Conservation (phyloP, 2,888 invertebrate species). For the Synergus japonicus region DNA sequence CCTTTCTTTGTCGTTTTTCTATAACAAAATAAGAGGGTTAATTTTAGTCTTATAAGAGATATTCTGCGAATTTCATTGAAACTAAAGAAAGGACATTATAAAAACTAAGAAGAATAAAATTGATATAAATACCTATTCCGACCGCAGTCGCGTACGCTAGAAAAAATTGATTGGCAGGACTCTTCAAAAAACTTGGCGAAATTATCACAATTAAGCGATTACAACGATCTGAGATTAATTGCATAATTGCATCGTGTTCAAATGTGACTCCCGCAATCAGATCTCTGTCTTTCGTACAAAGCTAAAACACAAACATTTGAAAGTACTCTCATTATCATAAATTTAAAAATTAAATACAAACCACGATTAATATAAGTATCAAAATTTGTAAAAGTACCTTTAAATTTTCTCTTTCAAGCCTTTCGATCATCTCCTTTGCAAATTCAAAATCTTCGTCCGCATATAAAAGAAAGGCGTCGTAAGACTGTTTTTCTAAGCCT, state of each 20-base stretch:
- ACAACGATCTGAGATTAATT: constrained; percentile 87
- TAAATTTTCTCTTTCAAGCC: constrained; percentile 82
- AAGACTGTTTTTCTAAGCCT: constrained; percentile 81
- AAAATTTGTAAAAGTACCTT: constrained; percentile 78
- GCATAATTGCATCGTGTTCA: constrained; percentile 85
- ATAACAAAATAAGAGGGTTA: constrained; percentile 44
- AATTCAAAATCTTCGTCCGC: constrained; percentile 86
- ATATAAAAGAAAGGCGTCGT: constrained; percentile 89
- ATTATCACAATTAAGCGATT: constrained; percentile 88
- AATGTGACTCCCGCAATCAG: constrained; percentile 85
- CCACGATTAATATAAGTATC: background rate
- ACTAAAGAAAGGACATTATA: constrained; percentile 8
- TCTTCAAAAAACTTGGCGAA: constrained; percentile 87
- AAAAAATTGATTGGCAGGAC: constrained; percentile 87
- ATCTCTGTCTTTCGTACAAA: constrained; percentile 87
- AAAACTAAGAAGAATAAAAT: background rate
- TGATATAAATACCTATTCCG: constrained; percentile 83
- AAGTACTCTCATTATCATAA: background rate
- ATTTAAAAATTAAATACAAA: constrained; percentile 17
- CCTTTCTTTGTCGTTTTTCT: constrained; percentile 81
- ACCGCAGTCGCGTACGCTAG: constrained; percentile 88
- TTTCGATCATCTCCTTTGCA: constrained; percentile 82
- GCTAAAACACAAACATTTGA: constrained; percentile 77
- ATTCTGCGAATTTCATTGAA: constrained; percentile 15
- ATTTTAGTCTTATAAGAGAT: constrained; percentile 62